Percentiles rank a stretch among this genome's conserved stretches.
These are phyloP conservation scores for Acanthosepion esculentum DNA, from an alignment of 2,888 invertebrate species.

Conservation along the genomic window DNA sequence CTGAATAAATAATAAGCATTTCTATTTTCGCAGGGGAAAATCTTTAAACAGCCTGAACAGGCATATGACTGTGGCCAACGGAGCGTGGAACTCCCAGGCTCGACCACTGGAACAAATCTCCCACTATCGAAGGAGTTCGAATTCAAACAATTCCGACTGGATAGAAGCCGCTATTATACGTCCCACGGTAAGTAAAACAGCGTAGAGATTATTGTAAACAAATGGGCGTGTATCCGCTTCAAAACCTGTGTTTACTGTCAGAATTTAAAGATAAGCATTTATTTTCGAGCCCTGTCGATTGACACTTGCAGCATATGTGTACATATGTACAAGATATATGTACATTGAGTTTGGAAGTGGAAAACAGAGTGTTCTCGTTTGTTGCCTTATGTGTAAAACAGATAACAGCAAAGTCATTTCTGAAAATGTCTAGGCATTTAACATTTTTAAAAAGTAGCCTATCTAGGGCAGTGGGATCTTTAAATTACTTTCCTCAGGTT, in stretches of 20 bases:
- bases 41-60: neutral
- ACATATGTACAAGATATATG: neutral
- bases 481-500: no score
- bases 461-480: no score
- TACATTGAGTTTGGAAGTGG: neutral
- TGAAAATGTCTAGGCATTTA: no score
- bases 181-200: neutral
- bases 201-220: neutral
- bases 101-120: neutral
- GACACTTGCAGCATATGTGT: neutral
- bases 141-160: neutral
- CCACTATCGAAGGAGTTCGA: neutral
- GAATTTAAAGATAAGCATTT: neutral
- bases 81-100: neutral
- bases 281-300: neutral
- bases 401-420: no score
- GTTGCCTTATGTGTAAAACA: no score
- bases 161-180: constrained; percentile 12
- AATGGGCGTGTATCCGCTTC: neutral
- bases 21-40: neutral
- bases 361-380: no score
- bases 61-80: neutral
- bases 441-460: no score
- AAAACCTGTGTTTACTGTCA: neutral
- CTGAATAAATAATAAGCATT: neutral